phyloP scores from a whole-genome alignment of 1,140 invertebrate genomes.

The Brachionus manjavacas region DNA sequence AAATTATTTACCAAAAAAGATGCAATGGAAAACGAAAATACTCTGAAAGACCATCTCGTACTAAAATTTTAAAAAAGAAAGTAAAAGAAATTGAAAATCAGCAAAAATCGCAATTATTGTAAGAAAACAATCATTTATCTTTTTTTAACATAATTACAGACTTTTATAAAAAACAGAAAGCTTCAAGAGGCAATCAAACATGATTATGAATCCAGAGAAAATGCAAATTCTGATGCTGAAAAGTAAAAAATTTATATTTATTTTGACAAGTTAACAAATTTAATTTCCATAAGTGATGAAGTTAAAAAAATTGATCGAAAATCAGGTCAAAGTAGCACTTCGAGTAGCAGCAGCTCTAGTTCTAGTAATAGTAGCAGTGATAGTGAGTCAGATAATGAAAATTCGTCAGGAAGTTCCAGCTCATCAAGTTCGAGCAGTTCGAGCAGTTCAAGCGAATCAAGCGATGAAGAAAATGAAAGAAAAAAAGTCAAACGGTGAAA shows the following conservation, averaged over 20 bases:
- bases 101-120: conserved; percentile 14
- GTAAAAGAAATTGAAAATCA: conserved; percentile 61
- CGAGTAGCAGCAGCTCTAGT: conserved; percentile 2
- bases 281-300: neutral
- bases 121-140: neutral
- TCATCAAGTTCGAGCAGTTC: neutral
- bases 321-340: neutral
- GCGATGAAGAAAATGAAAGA: neutral
- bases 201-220: neutral
- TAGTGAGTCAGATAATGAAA: neutral
- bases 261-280: neutral
- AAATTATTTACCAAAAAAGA: neutral
- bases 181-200: conserved; percentile 15
- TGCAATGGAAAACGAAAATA: conserved; percentile 84
- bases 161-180: neutral
- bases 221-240: neutral
- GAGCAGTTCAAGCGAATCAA: neutral
- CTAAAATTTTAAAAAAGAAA: conserved; percentile 70
- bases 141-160: neutral
- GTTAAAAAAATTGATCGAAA: neutral
- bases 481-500: neutral
- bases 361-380: conserved; percentile 3
- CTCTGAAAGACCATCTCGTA: conserved; percentile 72
- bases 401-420: neutral
- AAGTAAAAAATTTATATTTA: neutral